These are phyloP conservation scores for Sarcophaga carnaria DNA, from an alignment of 2,888 invertebrate species.

Conservation along the genomic window DNA sequence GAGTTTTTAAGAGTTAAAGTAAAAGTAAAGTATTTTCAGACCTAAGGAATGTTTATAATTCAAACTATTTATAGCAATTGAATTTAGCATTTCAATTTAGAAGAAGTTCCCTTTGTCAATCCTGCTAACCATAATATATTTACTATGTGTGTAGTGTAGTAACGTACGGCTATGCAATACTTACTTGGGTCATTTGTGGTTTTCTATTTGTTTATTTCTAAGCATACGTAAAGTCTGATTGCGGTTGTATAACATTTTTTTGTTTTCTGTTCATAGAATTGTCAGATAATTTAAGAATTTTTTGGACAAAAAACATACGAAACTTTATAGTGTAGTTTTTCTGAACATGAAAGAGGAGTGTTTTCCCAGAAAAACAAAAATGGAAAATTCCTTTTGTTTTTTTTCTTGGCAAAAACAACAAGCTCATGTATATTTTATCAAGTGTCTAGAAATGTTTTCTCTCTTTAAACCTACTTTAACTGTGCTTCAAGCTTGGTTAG, in stretches of 20 bases:
- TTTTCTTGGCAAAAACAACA: slow-evolving; percentile 11
- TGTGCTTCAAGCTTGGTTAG: too few relatives aligned
- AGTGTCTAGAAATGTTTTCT: background rate
- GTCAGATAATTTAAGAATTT: slow-evolving; percentile 7
- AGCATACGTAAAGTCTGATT: background rate
- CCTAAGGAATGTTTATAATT: too few relatives aligned
- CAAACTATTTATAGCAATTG: too few relatives aligned
- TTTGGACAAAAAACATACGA: background rate
- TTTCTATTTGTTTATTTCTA: slow-evolving; percentile 23
- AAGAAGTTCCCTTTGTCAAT: background rate
- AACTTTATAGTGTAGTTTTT: slow-evolving; percentile 3
- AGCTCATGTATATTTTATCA: slow-evolving; percentile 39
- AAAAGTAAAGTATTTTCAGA: too few relatives aligned
- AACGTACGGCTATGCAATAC: background rate
- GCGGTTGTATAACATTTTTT: background rate
- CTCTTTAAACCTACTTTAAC: too few relatives aligned
- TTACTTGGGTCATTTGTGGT: slow-evolving; percentile 51
- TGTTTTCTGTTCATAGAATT: slow-evolving; percentile 6
- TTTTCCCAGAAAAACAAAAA: too few relatives aligned
- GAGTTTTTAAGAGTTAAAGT: too few relatives aligned
- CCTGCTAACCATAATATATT: background rate
- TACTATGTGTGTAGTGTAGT: background rate
- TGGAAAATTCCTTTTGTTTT: background rate
- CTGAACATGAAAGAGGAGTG: slow-evolving; percentile 52
- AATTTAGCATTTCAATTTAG: background rate